Evolutionary conservation across 2,888 invertebrate species (phyloP).

Genomic region (Apodemia mormo): DNA sequence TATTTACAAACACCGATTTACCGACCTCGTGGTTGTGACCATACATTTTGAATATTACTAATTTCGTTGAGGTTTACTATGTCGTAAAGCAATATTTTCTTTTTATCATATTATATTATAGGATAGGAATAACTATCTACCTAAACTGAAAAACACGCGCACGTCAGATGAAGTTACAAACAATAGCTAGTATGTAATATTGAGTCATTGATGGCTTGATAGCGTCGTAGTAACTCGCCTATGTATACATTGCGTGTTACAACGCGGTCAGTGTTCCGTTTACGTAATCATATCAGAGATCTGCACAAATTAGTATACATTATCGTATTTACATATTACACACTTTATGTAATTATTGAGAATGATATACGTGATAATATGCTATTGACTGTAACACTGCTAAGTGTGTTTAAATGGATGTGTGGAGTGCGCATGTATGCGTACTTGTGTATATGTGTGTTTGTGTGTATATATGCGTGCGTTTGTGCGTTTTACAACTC

Average conservation of each 20-base stretch:
- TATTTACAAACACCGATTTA: too few relatives aligned
- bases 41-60: too few relatives aligned
- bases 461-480: too few relatives aligned
- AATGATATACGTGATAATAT: background rate
- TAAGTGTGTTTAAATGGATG: too few relatives aligned
- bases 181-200: background rate
- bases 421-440: too few relatives aligned
- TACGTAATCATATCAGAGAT: conserved; percentile 14
- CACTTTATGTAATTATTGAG: background rate
- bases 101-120: too few relatives aligned
- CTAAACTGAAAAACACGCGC: background rate
- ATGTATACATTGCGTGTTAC: conserved; percentile 10
- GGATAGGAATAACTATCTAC: too few relatives aligned
- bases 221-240: background rate
- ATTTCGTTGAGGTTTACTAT: too few relatives aligned
- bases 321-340: conserved; percentile 6
- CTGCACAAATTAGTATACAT: conserved; percentile 3
- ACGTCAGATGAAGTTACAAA: background rate
- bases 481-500: too few relatives aligned
- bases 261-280: conserved; percentile 12
- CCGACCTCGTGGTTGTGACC: too few relatives aligned
- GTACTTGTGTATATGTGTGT: too few relatives aligned
- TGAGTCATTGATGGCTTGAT: background rate
- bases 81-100: too few relatives aligned
- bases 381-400: background rate